Evolutionary conservation across 2,113 vertebrate genomes (phyloP), one percentile per base, ranked within the genome.

Genomic region (Campylorhamphus procurvoides): DNA sequence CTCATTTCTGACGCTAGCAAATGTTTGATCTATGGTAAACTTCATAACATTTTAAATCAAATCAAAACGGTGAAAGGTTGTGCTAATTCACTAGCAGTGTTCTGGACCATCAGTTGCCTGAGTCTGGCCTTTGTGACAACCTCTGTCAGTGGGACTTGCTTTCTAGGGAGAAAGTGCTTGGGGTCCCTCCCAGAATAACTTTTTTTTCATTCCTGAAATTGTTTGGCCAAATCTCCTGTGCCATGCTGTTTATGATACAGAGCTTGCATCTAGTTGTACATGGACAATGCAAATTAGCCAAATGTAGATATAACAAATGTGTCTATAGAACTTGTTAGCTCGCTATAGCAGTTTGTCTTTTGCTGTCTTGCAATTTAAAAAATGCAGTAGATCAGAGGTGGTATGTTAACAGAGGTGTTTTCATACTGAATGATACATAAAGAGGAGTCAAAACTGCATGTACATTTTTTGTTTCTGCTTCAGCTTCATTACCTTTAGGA

Each of bases 1-100:
- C 94, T 90, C 27, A 24, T 74, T 72, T 66, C 63, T 91, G 74
- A 50, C 0, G 0, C 44, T 40, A 74, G 39, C 79, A 95, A 33
- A 58, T 80, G 76, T 90, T 91, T 93, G 72, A 67, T 93, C 84
- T 79, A 79, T 80, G 50, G 42, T 94, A 63, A 69, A 88, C 55
- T 74, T 80, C 10, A 3, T 53, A 59, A 83, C 29, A 20, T 67
- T 94, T 84, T 69, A 49, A 33, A 75, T 86, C 56, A n/a, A 33
- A 39, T 88, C 63, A 84, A 83, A 93, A 52, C 1, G 5, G 35
- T 77, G 52, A 86, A 86, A 84, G 52, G 35, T 78, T 80, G 50
- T 47, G 16, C 53, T 77, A 81, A 72, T 79, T 95, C 20, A 42
- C 28, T 52, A 75, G 66, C 62, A 72, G 18, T 85, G 40, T 58